Evolutionary conservation across 2,113 vertebrate species (phyloP).

Genomic region (Cyprinodon brontotheroides): DNA sequence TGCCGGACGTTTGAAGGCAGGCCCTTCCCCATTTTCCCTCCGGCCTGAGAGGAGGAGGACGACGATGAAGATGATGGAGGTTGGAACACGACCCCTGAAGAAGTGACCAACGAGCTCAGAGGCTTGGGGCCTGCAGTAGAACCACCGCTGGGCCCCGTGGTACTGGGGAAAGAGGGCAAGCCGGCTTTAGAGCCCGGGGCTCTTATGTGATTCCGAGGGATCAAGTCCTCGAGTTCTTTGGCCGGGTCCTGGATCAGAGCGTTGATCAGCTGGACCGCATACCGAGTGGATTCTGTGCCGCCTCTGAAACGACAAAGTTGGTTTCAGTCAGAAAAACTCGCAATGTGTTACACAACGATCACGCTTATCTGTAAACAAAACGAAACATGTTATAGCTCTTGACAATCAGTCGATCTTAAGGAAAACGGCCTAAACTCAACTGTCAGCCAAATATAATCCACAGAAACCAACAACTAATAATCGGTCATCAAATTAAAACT

Average conservation of each 20-base stretch:
- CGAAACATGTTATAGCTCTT: too few relatives aligned
- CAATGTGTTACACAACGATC: not conserved
- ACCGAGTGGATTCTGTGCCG: conserved; percentile 95
- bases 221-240: conserved; percentile 98
- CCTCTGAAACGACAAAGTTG: conserved; percentile 80
- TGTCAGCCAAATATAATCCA: too few relatives aligned
- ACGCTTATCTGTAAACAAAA: too few relatives aligned
- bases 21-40: conserved; percentile 90
- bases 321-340: conserved; percentile 1
- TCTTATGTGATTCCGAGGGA: conserved; percentile 97
- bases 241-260: conserved; percentile 98
- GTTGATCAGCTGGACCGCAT: conserved; percentile 97
- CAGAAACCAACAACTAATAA: too few relatives aligned
- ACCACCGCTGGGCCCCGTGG: conserved; percentile 85
- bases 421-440: too few relatives aligned
- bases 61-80: conserved; percentile 80
- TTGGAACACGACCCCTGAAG: conserved; percentile 88
- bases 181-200: conserved; percentile 87
- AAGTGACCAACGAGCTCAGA: conserved; percentile 88
- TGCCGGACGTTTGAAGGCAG: conserved; percentile 90
- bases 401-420: too few relatives aligned
- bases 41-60: conserved; percentile 86
- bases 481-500: too few relatives aligned
- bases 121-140: conserved; percentile 87
- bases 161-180: conserved; percentile 84